Percentiles rank a stretch among this genome's conserved stretches.
These are phyloP conservation scores for Heliocidaris erythrogramma DNA, from an alignment of 35 echinoderm and acorn worm genomes.

Conservation along the genomic window DNA sequence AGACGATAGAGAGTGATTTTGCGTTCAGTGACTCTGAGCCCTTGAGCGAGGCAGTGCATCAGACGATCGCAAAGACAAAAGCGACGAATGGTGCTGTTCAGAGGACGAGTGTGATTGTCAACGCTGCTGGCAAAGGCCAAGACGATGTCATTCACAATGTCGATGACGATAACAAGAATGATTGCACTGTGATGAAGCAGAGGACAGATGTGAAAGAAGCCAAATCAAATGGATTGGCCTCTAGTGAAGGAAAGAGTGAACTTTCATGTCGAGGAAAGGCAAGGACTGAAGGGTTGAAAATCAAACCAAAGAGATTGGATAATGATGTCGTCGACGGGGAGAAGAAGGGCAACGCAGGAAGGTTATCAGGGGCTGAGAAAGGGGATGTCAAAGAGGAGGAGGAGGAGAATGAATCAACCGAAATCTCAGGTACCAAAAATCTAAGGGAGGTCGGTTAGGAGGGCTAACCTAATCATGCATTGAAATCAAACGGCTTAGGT, in stretches of 20 bases:
- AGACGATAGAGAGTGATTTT: conserved; percentile 33
- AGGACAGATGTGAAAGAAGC: not conserved
- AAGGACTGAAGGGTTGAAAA: not conserved
- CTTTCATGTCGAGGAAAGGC: not conserved
- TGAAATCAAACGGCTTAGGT: no score
- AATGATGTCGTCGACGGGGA: not conserved
- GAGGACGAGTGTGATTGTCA: conserved; percentile 5
- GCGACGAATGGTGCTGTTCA: not conserved
- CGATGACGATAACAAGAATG: not conserved
- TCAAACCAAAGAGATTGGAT: not conserved
- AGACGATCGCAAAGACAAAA: not conserved
- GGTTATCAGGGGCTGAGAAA: not conserved
- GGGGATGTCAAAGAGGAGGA: not conserved
- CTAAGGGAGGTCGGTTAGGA: no score
- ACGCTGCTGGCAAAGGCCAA: not conserved
- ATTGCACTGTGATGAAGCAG: not conserved
- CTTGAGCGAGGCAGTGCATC: conserved; percentile 15
- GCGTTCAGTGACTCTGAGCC: conserved; percentile 43
- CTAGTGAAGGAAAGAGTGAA: not conserved
- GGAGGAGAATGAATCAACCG: not conserved
- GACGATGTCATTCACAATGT: not conserved
- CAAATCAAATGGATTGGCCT: not conserved
- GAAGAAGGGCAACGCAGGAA: not conserved
- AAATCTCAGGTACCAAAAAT: not conserved
- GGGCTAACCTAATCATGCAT: no score